phyloP scores from a whole-genome alignment of 2,113 vertebrate genomes.

The Lonchura striata region DNA sequence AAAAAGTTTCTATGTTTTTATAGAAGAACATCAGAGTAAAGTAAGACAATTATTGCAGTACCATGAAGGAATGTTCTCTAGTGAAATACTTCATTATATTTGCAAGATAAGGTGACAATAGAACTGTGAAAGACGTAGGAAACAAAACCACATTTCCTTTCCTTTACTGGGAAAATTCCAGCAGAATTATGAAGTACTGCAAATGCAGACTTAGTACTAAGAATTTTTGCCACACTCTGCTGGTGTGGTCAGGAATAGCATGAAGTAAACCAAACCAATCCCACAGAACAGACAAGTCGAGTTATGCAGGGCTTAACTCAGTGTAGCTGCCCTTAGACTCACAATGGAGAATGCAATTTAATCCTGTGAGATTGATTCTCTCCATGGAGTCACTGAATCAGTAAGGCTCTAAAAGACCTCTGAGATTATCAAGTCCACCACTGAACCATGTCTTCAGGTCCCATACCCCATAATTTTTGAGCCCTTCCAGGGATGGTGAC shows the following conservation, averaged over 20 bases:
- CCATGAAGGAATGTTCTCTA: background rate
- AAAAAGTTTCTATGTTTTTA: background rate
- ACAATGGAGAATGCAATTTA: background rate
- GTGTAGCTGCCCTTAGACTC: background rate
- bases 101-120: background rate
- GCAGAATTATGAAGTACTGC: background rate
- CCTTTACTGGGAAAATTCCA: background rate
- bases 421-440: background rate
- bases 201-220: background rate
- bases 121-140: background rate
- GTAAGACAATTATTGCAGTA: background rate
- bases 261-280: background rate
- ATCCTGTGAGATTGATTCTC: background rate
- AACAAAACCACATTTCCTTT: background rate
- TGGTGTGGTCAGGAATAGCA: background rate
- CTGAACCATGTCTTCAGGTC: background rate
- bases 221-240: slow-evolving; percentile 23
- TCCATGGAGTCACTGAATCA: background rate
- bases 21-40: background rate
- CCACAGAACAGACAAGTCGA: background rate
- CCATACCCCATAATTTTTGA: fast-evolving
- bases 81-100: background rate
- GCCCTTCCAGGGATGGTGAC: background rate
- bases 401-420: background rate
- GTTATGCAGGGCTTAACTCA: background rate